phyloP scores from a whole-genome alignment of 2,888 invertebrate species.

The Drosophila kambysellisi region DNA sequence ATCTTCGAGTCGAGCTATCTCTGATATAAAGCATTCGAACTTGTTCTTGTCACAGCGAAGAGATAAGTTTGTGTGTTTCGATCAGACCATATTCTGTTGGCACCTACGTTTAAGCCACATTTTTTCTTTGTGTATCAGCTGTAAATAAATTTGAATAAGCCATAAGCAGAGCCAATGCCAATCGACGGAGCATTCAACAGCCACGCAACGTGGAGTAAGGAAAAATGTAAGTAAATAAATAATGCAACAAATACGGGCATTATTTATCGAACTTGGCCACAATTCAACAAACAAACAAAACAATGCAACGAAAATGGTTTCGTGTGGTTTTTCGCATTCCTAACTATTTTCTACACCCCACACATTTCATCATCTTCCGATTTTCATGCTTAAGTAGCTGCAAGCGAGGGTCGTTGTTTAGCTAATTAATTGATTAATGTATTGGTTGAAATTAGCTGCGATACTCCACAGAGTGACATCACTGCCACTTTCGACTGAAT shows the following conservation, averaged over 20 bases:
- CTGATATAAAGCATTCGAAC: background rate
- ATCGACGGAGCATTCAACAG: background rate
- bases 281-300: slow-evolving; percentile 3
- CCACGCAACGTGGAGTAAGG: slow-evolving; percentile 19
- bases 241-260: slow-evolving; percentile 22
- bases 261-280: slow-evolving; percentile 27
- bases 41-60: background rate
- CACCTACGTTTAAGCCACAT: background rate
- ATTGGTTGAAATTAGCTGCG: background rate
- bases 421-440: slow-evolving; percentile 23
- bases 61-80: background rate
- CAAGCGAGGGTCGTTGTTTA: slow-evolving; percentile 44
- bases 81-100: background rate
- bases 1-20: background rate
- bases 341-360: background rate
- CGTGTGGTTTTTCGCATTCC: slow-evolving; percentile 9
- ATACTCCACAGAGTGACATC: slow-evolving; percentile 5
- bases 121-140: background rate
- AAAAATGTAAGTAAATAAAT: slow-evolving; percentile 21
- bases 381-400: slow-evolving; percentile 39
- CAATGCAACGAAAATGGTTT: slow-evolving; percentile 12
- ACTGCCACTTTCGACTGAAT: background rate
- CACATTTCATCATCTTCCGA: slow-evolving; percentile 22
- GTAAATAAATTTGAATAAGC: slow-evolving; percentile 24
- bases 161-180: slow-evolving; percentile 6